These are phyloP conservation scores for Cavia aperea DNA, from an alignment of 2,113 vertebrate species.

Conservation along the genomic window DNA sequence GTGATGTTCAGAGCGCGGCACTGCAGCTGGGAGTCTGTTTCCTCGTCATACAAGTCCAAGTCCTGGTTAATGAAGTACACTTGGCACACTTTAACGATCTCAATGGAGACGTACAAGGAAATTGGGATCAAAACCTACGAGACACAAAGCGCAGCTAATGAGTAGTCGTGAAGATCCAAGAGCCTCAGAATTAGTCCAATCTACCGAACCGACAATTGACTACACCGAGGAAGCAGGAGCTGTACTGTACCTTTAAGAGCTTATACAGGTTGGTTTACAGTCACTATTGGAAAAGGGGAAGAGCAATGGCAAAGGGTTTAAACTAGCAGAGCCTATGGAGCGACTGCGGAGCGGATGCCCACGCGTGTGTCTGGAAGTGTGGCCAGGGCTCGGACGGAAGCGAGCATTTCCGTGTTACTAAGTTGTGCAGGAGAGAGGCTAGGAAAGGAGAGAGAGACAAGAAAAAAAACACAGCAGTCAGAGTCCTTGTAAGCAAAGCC, in stretches of 20 bases:
- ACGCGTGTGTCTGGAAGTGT: constrained; percentile 54
- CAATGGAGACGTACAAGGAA: constrained; percentile 97
- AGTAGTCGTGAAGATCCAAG: background rate
- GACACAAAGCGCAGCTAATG: constrained; percentile 39
- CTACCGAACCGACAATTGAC: constrained; percentile 35
- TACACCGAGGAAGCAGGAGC: background rate
- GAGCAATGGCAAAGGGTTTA: constrained; percentile 57
- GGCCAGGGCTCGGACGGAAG: constrained; percentile 63
- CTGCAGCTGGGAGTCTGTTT: constrained; percentile 91
- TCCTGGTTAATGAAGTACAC: constrained; percentile 98
- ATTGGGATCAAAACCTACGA: constrained; percentile 94
- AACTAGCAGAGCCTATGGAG: constrained; percentile 56
- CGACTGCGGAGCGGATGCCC: constrained; percentile 53
- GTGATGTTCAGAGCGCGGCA: constrained; percentile 97
- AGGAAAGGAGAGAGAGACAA: constrained; percentile 54
- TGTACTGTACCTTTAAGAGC: constrained; percentile 66
- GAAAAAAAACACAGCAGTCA: constrained; percentile 52
- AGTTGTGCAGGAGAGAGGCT: constrained; percentile 62
- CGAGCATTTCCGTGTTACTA: constrained; percentile 52
- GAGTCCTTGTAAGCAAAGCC: constrained; percentile 44
- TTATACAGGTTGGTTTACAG: constrained; percentile 61
- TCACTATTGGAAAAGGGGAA: constrained; percentile 57
- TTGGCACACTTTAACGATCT: constrained; percentile 98
- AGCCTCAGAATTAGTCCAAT: background rate
- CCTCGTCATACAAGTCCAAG: constrained; percentile 92